phyloP scores from a whole-genome alignment of 1,140 invertebrate genomes.

The Drosophila parabipectinata region DNA sequence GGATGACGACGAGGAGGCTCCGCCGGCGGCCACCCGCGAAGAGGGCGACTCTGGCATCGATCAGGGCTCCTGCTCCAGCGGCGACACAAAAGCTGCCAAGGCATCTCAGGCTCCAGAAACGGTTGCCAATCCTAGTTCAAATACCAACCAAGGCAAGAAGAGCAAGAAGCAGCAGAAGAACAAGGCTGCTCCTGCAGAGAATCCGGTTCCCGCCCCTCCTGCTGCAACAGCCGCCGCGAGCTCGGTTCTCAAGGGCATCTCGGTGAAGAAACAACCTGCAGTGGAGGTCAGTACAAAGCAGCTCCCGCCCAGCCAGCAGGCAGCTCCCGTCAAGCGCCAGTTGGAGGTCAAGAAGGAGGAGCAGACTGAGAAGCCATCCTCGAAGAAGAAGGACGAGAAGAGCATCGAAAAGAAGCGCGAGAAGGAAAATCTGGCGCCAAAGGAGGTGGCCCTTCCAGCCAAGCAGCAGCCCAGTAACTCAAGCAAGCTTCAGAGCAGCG shows the following conservation, averaged over 20 bases:
- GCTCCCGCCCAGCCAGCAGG: constrained; percentile 15
- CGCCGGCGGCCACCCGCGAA: constrained; percentile 87
- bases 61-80: constrained; percentile 92
- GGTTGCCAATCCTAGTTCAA: constrained; percentile 1
- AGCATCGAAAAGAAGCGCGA: constrained; percentile 67
- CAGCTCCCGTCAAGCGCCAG: constrained; percentile 45
- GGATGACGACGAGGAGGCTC: constrained; percentile 88
- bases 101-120: constrained; percentile 16
- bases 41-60: constrained; percentile 95
- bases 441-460: constrained; percentile 48
- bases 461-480: constrained; percentile 44
- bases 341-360: constrained; percentile 61
- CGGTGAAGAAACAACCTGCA: constrained; percentile 38
- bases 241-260: constrained; percentile 38
- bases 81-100: constrained; percentile 86
- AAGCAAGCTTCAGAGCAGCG: constrained; percentile 52
- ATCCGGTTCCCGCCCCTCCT: constrained; percentile 5
- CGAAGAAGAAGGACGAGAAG: constrained; percentile 32
- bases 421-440: constrained; percentile 83
- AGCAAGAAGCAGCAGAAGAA: constrained; percentile 88
- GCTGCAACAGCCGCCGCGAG: background rate
- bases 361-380: constrained; percentile 11
- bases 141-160: constrained; percentile 89
- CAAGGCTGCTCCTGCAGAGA: constrained; percentile 30
- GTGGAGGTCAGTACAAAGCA: constrained; percentile 29